Evolutionary conservation across 2,888 invertebrate species (phyloP).

Genomic region (Nymphalis c-album): DNA sequence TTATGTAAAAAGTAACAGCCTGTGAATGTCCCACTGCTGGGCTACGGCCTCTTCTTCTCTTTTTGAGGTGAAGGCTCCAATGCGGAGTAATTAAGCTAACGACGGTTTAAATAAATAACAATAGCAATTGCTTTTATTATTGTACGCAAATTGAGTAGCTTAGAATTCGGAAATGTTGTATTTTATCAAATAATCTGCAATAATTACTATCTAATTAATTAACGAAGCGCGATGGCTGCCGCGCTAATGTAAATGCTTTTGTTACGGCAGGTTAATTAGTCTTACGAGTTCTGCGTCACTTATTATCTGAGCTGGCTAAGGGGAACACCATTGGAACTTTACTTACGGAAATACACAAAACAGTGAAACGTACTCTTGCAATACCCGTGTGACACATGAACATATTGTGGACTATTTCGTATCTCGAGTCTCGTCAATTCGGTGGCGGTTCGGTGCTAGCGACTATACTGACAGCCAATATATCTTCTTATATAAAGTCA

Average conservation of each 20-base stretch:
- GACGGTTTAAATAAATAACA: too few species aligned
- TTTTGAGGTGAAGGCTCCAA: too few species aligned
- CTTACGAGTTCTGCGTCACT: constrained; percentile 25
- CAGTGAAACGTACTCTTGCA: constrained; percentile 9
- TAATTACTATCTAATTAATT: constrained; percentile 15
- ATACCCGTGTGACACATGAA: constrained; percentile 6
- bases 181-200: background rate
- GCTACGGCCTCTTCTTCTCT: too few species aligned
- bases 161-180: background rate
- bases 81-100: too few species aligned
- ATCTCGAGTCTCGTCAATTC: background rate
- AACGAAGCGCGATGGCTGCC: constrained; percentile 4
- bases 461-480: too few species aligned
- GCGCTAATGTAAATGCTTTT: constrained; percentile 12
- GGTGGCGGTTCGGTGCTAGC: background rate
- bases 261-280: constrained; percentile 14
- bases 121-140: too few species aligned
- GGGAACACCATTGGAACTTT: constrained; percentile 9
- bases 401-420: background rate
- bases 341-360: constrained; percentile 25
- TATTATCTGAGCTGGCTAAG: constrained; percentile 14
- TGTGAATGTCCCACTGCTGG: too few species aligned
- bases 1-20: too few species aligned
- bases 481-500: background rate
- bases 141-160: background rate